A percentile compares a stretch with the other conserved stretches of the same genome.
Evolutionary conservation across 2,797 vertebrate species (phyloP).

Genomic region (Chaetodon trifasciatus): DNA sequence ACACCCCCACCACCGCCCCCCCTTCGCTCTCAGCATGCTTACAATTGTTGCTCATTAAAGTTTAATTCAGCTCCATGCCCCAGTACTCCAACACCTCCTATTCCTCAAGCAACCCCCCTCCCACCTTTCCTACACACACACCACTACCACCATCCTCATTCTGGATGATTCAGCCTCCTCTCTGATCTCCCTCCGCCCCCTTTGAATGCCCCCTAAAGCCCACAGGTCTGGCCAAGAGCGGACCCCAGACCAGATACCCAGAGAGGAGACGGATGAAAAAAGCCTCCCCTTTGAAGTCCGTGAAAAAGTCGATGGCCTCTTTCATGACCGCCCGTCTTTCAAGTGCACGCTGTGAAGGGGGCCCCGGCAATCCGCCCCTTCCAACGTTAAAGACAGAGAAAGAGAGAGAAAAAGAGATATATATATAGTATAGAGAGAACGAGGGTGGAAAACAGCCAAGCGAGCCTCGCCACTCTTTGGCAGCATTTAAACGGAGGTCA

Average conservation of each 20-base stretch:
- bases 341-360: constrained; percentile 86
- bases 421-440: constrained; percentile 31
- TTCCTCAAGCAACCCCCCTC: constrained; percentile 68
- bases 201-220: constrained; percentile 86
- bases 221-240: constrained; percentile 85
- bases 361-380: constrained; percentile 77
- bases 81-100: constrained; percentile 76
- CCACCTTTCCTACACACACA: constrained; percentile 56
- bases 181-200: constrained; percentile 85
- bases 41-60: constrained; percentile 90
- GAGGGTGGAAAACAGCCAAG: constrained; percentile 61
- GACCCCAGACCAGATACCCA: constrained; percentile 84
- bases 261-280: constrained; percentile 84
- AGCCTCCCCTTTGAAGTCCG: constrained; percentile 85
- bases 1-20: constrained; percentile 45
- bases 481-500: constrained; percentile 57
- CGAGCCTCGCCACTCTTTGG: constrained; percentile 60
- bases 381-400: constrained; percentile 83
- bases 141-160: constrained; percentile 70
- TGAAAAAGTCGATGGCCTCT: constrained; percentile 89
- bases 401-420: constrained; percentile 43
- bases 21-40: constrained; percentile 80
- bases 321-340: constrained; percentile 88
- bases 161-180: constrained; percentile 84
- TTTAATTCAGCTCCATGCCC: constrained; percentile 84